Base-by-base conservation (phyloP, 2,888 invertebrate species). In the Aleiodes leptofemur region DNA sequence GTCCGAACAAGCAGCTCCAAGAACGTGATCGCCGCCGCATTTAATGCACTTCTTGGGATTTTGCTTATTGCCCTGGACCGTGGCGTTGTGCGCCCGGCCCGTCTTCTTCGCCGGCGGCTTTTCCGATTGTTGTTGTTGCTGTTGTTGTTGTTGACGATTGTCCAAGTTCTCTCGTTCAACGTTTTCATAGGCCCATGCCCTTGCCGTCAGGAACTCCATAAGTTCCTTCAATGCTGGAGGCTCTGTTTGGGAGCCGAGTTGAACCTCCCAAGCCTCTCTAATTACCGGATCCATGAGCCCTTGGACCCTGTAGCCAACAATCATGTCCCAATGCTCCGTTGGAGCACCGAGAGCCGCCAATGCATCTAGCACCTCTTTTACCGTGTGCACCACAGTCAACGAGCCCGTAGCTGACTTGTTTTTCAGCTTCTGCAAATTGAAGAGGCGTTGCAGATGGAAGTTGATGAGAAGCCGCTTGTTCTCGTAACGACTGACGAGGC, bases 301-400 rank as follows among this genome's bases (percentile, higher is more conserved):
- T 13, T 34, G 13, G 0, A 59, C 57, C 5, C 74, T 11, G 34
- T 61, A 71, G 0, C 74, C 76, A 48, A 75, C 48, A 4, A 72
- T 53, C 57, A 64, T 29, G 14, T 75, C 75, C 78, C 76, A 77
- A 14, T 61, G 29, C 8, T 69, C 31, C 1, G 31, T 64, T 11
- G 64, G 68, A 11, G 56, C 56, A 13, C 73, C 69, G n/a, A 78
- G 73, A 9, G 57, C 3, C 13, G 23, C 5, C 11, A 80, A 71
- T 3, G 76, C 78, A 1, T 75, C 69, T 14, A 78, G 64, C 38
- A 76, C 43, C n/a, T 79, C 72, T 0, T 51, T 38, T 1, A 61
- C 61, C 3, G 59, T 69, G 66, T 70, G 72, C 13, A 76, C 57
- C 4, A 77, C 31, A 4, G 53, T 4, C 48, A 76, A 73, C 34